A percentile compares a stretch with the other conserved stretches of the same genome.
Evolutionary conservation across 1,140 invertebrate genomes (phyloP).

Genomic region (Zaprionus davidi): DNA sequence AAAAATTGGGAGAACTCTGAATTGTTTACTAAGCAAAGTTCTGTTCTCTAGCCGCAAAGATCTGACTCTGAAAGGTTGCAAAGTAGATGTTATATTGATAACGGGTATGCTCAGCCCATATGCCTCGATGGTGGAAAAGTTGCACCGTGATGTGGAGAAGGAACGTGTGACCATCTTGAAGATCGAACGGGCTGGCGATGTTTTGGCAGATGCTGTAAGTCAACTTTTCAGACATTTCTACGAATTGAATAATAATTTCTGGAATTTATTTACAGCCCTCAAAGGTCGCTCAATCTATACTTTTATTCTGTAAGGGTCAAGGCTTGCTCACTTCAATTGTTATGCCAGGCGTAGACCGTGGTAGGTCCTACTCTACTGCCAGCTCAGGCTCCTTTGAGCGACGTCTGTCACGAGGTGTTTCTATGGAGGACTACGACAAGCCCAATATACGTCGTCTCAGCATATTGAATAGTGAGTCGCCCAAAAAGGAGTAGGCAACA

Average conservation of each 20-base stretch:
- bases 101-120: constrained; percentile 93
- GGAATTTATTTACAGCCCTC: constrained; percentile 87
- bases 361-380: constrained; percentile 86
- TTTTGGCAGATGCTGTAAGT: constrained; percentile 91
- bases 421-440: constrained; percentile 93
- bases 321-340: constrained; percentile 90
- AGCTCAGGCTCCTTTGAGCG: constrained; percentile 85
- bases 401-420: constrained; percentile 88
- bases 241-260: background rate
- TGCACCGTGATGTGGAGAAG: constrained; percentile 91
- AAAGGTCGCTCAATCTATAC: constrained; percentile 91
- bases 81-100: constrained; percentile 91
- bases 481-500: constrained; percentile 73
- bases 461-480: constrained; percentile 85
- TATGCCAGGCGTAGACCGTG: constrained; percentile 89
- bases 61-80: constrained; percentile 88
- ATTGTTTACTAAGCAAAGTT: background rate
- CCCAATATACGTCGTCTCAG: constrained; percentile 91
- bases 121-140: constrained; percentile 90
- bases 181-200: constrained; percentile 92
- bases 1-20: background rate
- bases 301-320: constrained; percentile 93
- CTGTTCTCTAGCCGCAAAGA: constrained; percentile 87
- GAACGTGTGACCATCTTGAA: constrained; percentile 93
- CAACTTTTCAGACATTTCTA: background rate